Evolutionary conservation across 2,888 invertebrate genomes (phyloP).

Genomic region (Tenthredo scrophulariae): DNA sequence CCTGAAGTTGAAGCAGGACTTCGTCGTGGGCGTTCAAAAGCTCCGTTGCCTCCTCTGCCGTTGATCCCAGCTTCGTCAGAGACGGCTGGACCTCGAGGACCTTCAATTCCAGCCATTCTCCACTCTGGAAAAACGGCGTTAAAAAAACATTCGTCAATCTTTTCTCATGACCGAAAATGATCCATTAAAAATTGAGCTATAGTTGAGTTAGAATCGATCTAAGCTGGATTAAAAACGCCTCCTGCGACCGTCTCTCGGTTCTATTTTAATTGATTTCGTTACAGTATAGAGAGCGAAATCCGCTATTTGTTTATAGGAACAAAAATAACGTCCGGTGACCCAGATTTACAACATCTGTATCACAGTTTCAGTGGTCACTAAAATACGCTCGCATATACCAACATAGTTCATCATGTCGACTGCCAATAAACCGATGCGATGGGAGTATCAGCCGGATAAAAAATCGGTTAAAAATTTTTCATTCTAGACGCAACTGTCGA

Average conservation of each 20-base stretch:
- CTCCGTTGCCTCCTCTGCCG: constrained; percentile 87
- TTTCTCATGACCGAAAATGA: background rate
- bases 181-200: background rate
- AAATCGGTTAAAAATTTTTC: background rate
- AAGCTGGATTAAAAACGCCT: background rate
- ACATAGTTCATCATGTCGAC: background rate
- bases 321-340: constrained; percentile 51
- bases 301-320: constrained; percentile 51
- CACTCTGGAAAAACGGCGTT: constrained; percentile 83
- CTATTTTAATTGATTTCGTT: constrained; percentile 54
- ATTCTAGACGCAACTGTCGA: background rate
- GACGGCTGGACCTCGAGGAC: constrained; percentile 92
- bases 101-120: constrained; percentile 90
- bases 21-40: constrained; percentile 90
- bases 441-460: background rate
- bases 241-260: background rate
- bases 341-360: constrained; percentile 42
- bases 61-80: constrained; percentile 89
- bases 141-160: background rate
- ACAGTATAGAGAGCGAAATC: constrained; percentile 21
- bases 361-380: constrained; percentile 22
- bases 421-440: background rate
- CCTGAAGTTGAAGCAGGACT: constrained; percentile 90
- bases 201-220: background rate
- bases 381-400: background rate